phyloP scores from a whole-genome alignment of 2,113 vertebrate species.

The Rhodinocichla rosea region DNA sequence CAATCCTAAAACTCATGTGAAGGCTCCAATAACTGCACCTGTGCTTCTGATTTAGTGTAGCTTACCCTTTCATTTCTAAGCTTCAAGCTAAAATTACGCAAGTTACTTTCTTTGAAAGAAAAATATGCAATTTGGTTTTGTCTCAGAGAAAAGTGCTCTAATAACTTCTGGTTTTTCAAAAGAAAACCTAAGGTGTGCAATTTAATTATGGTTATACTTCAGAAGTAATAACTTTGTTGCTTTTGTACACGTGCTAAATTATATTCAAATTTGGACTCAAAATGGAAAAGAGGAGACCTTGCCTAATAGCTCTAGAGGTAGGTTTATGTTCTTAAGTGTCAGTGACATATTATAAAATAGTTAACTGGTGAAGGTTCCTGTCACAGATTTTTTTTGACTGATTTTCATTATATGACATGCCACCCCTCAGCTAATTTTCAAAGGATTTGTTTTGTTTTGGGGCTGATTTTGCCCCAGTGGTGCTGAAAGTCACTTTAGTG shows the following conservation, averaged over 20 bases:
- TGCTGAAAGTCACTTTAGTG: slow-evolving; percentile 61
- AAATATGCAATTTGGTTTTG: background rate
- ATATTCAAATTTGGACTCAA: background rate
- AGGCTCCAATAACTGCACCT: background rate
- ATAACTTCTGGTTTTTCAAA: background rate
- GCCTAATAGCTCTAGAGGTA: background rate
- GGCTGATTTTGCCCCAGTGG: background rate
- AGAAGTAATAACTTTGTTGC: background rate
- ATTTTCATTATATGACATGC: slow-evolving; percentile 40
- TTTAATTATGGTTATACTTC: background rate
- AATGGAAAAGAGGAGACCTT: background rate
- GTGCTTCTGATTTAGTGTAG: background rate
- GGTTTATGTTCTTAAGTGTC: slow-evolving; percentile 32
- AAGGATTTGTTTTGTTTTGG: background rate
- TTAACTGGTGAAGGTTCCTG: slow-evolving; percentile 48
- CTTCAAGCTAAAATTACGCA: background rate
- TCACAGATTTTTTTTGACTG: slow-evolving; percentile 37
- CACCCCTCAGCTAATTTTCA: slow-evolving; percentile 45
- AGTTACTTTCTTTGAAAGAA: background rate
- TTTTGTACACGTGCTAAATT: background rate
- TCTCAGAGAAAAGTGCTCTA: background rate
- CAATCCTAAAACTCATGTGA: background rate
- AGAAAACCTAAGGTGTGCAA: background rate
- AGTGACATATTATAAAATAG: slow-evolving; percentile 11
- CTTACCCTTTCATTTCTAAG: background rate